Base-by-base conservation (phyloP, 2,113 vertebrate species). In the Ibidorhyncha struthersii region DNA sequence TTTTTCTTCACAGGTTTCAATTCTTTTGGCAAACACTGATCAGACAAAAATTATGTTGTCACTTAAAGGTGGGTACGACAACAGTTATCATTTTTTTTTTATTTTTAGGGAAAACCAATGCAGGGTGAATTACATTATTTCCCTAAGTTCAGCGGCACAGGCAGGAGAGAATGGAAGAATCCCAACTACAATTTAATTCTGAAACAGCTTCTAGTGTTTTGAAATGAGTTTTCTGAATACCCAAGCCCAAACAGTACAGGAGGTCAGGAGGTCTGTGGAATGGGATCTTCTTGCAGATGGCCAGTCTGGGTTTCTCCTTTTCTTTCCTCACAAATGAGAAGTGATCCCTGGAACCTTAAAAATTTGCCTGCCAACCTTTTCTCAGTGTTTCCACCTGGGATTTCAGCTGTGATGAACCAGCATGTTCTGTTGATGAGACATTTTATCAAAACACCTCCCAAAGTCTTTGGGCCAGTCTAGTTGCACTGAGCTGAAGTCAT, bases 1-100 rank as follows among this genome's bases (percentile, higher is more conserved):
- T 90, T 95, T 82, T 82, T 90, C 45, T 82, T 77, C 50, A 88
- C n/a, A 76, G 25, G n/a, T 90, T 85, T 86, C n/a, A 86, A 21
- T 66, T 86, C 40, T 90, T 67, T 90, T 77, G 38, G 79, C 32
- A 88, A 95, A 85, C 40, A 80, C 41, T 0, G 0, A 88, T 62
- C 53, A 81, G 14, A 20, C 59, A 73, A 94, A 93, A 95, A 63
- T 66, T 49, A 43, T 43, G 13, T 69, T 85, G 36, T 76, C 41
- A 70, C 62, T 92, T 91, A 56, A 38, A 90, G n/a, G n/a, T 40
- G 40, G 18, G 8, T 74, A 50, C 0, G 4, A 69, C 47, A 82
- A 50, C 34, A 91, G 61, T 94, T 43, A 53, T 30, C 2, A 1
- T 19, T 71, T 73, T 83, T 72, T 83, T 80, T 80, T 93, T 79